A percentile compares a stretch with the other conserved stretches of the same genome.
phyloP scores from a whole-genome alignment of 1,140 invertebrate genomes.

The Glossosoma conforme region DNA sequence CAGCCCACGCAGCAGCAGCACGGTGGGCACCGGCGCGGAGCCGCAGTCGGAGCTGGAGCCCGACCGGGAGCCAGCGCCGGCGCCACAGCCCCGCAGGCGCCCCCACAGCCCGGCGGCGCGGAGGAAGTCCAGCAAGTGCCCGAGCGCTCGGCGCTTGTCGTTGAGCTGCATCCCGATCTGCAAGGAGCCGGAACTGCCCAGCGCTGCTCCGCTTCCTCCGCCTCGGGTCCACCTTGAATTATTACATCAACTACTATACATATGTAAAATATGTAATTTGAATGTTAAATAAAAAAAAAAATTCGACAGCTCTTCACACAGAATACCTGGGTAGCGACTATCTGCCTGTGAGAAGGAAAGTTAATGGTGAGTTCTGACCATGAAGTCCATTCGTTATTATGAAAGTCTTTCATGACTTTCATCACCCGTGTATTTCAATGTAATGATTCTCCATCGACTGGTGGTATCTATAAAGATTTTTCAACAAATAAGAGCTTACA shows the following conservation, averaged over 20 bases:
- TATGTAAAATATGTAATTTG: neutral
- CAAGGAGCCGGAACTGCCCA: conserved; percentile 67
- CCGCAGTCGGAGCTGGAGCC: no score
- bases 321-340: no score
- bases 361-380: no score
- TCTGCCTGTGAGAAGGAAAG: no score
- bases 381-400: no score
- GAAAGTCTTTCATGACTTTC: no score
- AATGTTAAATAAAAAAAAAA: neutral
- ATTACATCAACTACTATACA: neutral
- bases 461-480: no score
- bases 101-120: conserved; percentile 69
- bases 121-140: conserved; percentile 72
- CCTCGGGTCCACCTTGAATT: conserved; percentile 34
- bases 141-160: conserved; percentile 77
- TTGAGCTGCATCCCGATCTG: conserved; percentile 77
- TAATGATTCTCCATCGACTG: no score
- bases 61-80: conserved; percentile 55
- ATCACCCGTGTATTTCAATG: no score
- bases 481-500: no score
- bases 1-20: conserved; percentile 65
- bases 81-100: conserved; percentile 64
- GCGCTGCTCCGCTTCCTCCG: conserved; percentile 33
- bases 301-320: no score
- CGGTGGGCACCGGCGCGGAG: conserved; percentile 63